A percentile compares a stretch with the other conserved stretches of the same genome.
Conservation (phyloP, 2,113 vertebrate species). For the Cheilinus undulatus region DNA sequence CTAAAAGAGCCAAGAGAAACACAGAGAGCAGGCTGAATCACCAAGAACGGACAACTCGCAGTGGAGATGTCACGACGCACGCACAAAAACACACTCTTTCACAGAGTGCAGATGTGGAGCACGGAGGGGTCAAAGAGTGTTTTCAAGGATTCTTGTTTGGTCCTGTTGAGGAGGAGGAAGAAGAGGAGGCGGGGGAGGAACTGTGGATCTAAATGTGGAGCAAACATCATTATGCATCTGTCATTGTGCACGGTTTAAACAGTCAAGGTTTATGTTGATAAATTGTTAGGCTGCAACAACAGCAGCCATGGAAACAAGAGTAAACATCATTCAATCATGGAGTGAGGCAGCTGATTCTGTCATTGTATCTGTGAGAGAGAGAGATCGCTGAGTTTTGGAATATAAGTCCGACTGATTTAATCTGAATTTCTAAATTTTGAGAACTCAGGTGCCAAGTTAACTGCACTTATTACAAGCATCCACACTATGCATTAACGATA, state of each 20-base stretch:
- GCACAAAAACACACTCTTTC: slow-evolving; percentile 21
- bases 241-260: neutral
- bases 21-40: slow-evolving; percentile 41
- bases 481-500: too few species aligned
- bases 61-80: slow-evolving; percentile 49
- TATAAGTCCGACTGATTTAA: too few species aligned
- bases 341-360: neutral
- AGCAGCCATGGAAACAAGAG: neutral
- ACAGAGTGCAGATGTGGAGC: slow-evolving; percentile 54
- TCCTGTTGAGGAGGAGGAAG: neutral
- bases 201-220: slow-evolving; percentile 20
- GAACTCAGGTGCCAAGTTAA: too few species aligned
- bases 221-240: slow-evolving; percentile 11
- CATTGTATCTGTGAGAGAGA: neutral
- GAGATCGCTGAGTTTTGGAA: neutral
- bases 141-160: slow-evolving; percentile 11
- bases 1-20: slow-evolving; percentile 65
- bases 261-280: neutral
- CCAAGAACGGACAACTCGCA: slow-evolving; percentile 42
- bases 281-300: neutral
- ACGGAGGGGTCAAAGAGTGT: slow-evolving; percentile 16
- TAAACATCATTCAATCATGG: neutral
- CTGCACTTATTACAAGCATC: too few species aligned
- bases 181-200: slow-evolving; percentile 1
- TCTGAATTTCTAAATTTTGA: too few species aligned